Percentiles rank a stretch among this genome's conserved stretches.
Evolutionary conservation across 2,113 vertebrate genomes (phyloP).

Genomic region (Gavialis gangeticus): DNA sequence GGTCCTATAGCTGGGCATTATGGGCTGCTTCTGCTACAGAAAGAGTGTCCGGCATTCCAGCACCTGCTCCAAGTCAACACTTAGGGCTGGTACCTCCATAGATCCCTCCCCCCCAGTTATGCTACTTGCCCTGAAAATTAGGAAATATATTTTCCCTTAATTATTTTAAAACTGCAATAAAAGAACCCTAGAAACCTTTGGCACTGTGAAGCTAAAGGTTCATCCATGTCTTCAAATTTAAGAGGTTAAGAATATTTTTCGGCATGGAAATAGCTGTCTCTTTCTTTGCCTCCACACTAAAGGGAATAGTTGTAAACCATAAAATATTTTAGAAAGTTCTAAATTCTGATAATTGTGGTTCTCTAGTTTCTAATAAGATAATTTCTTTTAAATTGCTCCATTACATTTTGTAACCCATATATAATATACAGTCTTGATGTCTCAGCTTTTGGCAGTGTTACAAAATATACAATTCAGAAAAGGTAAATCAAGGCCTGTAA

Average conservation of each 20-base stretch:
- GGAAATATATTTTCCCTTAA: neutral
- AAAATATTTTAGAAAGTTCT: neutral
- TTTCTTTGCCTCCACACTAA: neutral
- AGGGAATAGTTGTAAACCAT: neutral
- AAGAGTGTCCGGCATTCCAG: no score
- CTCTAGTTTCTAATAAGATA: neutral
- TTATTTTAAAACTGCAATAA: neutral
- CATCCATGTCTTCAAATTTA: neutral
- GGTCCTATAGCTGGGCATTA: no score
- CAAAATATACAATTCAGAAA: neutral
- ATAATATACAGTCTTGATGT: neutral
- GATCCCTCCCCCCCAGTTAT: no score
- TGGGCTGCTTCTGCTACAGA: no score
- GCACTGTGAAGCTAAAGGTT: neutral
- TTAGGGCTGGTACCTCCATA: no score
- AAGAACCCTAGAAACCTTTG: neutral
- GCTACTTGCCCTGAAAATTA: no score
- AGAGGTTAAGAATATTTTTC: neutral
- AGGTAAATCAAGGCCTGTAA: neutral
- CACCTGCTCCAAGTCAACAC: no score
- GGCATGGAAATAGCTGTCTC: accelerated
- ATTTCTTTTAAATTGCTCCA: neutral
- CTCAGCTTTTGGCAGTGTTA: neutral
- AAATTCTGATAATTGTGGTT: neutral
- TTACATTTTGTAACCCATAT: neutral